Percentiles rank a stretch among this genome's conserved stretches.
phyloP scores from a whole-genome alignment of 2,113 vertebrate genomes.

The Equus przewalskii region DNA sequence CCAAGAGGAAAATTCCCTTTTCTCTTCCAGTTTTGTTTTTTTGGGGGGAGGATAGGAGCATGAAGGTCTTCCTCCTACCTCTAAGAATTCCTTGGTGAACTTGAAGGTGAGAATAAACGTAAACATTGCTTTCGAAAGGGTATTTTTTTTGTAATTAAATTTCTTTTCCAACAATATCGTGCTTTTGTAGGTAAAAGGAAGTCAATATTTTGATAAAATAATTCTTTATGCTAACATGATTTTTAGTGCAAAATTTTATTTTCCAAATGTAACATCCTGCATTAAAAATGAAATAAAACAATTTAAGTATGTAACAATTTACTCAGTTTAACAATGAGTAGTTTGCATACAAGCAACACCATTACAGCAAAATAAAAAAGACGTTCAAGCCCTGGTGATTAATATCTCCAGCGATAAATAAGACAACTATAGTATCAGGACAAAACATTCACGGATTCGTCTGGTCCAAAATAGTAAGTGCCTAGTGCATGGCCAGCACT shows the following conservation, averaged over 20 bases:
- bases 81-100: neutral
- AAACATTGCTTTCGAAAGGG: neutral
- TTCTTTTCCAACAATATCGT: neutral
- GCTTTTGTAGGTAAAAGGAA: neutral
- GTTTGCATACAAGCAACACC: conserved; percentile 24
- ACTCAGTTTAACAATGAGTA: neutral
- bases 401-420: neutral
- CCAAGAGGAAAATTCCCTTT: neutral
- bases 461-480: neutral
- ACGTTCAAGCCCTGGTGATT: neutral
- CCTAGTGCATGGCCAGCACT: neutral
- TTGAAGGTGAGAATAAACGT: neutral
- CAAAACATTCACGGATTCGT: neutral
- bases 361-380: conserved; percentile 28
- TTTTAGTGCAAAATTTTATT: conserved; percentile 38
- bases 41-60: rapidly evolving
- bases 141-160: conserved; percentile 15
- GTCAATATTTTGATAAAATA: neutral
- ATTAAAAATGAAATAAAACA: conserved; percentile 44
- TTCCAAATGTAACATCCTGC: neutral
- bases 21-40: neutral
- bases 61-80: neutral
- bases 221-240: neutral
- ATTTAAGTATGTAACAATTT: neutral
- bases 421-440: neutral